Conservation (phyloP, 2,797 vertebrate species). For the Oryzias dopingdopingensis region DNA sequence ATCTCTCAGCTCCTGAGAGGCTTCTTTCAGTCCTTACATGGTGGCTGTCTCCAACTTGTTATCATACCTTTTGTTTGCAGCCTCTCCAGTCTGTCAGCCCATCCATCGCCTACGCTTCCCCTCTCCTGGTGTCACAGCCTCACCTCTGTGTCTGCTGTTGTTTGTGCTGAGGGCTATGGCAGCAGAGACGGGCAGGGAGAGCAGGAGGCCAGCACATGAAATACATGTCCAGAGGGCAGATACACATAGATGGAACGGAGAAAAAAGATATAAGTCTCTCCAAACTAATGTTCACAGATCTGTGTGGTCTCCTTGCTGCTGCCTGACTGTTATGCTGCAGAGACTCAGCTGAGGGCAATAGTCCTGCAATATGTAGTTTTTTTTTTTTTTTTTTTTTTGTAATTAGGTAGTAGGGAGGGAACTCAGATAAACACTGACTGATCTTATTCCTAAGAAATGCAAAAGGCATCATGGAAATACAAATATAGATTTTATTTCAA, state of each 20-base stretch:
- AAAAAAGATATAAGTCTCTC: background rate
- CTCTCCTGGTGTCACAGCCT: constrained; percentile 14
- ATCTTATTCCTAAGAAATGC: too few species aligned
- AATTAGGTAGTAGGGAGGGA: too few species aligned
- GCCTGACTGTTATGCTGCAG: too few species aligned
- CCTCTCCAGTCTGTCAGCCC: constrained; percentile 10
- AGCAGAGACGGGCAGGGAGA: constrained; percentile 7
- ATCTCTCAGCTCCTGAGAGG: too few species aligned
- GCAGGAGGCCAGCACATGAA: constrained; percentile 27
- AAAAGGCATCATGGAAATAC: too few species aligned
- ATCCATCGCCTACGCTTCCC: background rate
- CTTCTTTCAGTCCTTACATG: background rate
- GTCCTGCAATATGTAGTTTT: too few species aligned
- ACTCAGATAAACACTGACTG: too few species aligned
- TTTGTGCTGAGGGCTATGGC: constrained; percentile 50
- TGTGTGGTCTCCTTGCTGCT: too few species aligned
- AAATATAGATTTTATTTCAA: too few species aligned
- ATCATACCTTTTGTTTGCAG: background rate
- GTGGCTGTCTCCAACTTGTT: background rate
- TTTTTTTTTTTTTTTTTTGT: too few species aligned
- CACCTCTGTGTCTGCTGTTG: constrained; percentile 29
- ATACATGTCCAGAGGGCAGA: constrained; percentile 32
- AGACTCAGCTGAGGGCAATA: too few species aligned
- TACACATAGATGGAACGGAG: constrained; percentile 8
- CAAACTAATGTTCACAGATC: too few species aligned